Base-by-base conservation (phyloP, 2,797 vertebrate species). In the Oryzias sinensis region DNA sequence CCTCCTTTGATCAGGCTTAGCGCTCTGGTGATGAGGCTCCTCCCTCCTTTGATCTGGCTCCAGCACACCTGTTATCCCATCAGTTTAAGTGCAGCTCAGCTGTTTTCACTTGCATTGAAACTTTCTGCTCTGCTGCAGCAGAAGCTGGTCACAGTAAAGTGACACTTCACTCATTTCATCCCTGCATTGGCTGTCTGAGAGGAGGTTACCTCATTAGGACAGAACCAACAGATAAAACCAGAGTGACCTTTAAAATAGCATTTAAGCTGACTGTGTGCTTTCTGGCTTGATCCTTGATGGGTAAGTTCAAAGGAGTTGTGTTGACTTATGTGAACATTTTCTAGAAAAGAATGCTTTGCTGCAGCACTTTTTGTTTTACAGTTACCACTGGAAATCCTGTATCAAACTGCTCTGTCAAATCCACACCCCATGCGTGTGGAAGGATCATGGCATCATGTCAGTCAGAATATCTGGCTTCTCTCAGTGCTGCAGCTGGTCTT, bases 401-500 rank as follows among this genome's bases (percentile, higher is more conserved):
- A 33, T 7, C 2, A 33, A 33, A 33, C 29, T 0, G 29, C 29
- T 8, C 2, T 33, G 29, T 33, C 29, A 33, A 33, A 33, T 33
- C 29, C 29, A 9, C 8, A 33, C 1, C 29, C 29, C 29, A 2
- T 33, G 6, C 29, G 8, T 33, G 29, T 7, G 29, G 6, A 18
- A 11, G 18, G 37, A 22, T 15, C 17, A 11, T 15, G 33, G 14
- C 33, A 18, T 17, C 17, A 3, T 20, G 14, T 15, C 33, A 18
- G 2, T 16, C 27, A 20, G 58, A 5, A 22, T 24, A 27, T 29
- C 2, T 6, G 33, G 54, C 60, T 68, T 42, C 52, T 37, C 56
- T 80, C 74, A 70, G 56, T 27, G 46, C 64, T 80, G 74, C 67
- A 74, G 79, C 70, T 71, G 72, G 63, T 88, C 94, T 96, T 93